A percentile compares a stretch with the other conserved stretches of the same genome.
Evolutionary conservation across 2,113 vertebrate genomes (phyloP).

Genomic region (Nansenia antarctica): DNA sequence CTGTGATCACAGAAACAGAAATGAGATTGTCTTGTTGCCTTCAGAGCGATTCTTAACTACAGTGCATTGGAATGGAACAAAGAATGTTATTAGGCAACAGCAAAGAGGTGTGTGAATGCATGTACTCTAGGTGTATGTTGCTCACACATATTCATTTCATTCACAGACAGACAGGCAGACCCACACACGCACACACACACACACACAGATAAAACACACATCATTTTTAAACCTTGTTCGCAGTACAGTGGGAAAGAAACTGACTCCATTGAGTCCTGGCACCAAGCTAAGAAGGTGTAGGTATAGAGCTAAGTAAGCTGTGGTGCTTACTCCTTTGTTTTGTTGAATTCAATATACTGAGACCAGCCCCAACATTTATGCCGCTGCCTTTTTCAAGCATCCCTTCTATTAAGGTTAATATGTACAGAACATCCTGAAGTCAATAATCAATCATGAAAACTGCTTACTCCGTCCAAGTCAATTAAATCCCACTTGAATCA

Average conservation of each 20-base stretch:
- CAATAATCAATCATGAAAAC: conserved; percentile 59
- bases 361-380: no score
- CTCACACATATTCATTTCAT: background rate
- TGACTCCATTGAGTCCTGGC: no score
- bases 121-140: background rate
- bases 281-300: no score
- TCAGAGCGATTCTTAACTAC: conserved; percentile 24
- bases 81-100: conserved; percentile 49
- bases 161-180: background rate
- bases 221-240: no score
- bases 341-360: no score
- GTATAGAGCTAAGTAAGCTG: no score
- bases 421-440: conserved; percentile 22
- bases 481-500: conserved; percentile 47
- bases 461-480: conserved; percentile 29
- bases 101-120: conserved; percentile 11
- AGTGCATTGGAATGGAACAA: conserved; percentile 33
- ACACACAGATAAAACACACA: no score
- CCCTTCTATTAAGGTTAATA: no score
- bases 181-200: conserved; percentile 9
- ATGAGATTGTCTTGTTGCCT: conserved; percentile 26
- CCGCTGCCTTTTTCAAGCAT: no score
- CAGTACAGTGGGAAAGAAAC: no score
- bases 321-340: no score
- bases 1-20: conserved; percentile 23